Evolutionary conservation across 1,140 invertebrate genomes (phyloP).

Genomic region (Drosophila ficusphila): DNA sequence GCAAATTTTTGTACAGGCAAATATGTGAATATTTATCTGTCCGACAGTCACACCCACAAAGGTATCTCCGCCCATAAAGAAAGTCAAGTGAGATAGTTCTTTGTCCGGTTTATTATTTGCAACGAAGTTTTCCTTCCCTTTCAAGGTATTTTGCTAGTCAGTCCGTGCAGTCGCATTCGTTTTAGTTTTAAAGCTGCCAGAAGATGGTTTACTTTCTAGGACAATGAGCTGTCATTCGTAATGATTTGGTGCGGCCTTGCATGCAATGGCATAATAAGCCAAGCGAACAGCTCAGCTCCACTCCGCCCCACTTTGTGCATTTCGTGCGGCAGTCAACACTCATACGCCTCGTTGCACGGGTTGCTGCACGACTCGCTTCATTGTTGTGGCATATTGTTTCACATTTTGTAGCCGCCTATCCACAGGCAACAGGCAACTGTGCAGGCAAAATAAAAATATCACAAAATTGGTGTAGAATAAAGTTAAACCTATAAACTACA

Average conservation of each 20-base stretch:
- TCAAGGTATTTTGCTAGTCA: conserved; percentile 7
- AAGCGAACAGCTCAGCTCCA: conserved; percentile 27
- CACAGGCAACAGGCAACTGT: conserved; percentile 31
- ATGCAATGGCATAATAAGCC: conserved; percentile 75
- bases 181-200: conserved; percentile 14
- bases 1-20: conserved; percentile 16
- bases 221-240: conserved; percentile 60
- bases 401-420: conserved; percentile 45
- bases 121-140: neutral
- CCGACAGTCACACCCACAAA: conserved; percentile 17
- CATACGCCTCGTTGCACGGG: conserved; percentile 73
- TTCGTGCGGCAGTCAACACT: conserved; percentile 67
- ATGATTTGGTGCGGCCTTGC: conserved; percentile 73
- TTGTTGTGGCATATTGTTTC: conserved; percentile 79
- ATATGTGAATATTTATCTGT: conserved; percentile 18
- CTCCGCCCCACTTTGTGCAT: neutral
- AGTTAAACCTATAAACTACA: too few species aligned
- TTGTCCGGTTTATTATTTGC: conserved; percentile 5
- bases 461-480: neutral
- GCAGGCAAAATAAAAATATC: neutral
- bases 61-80: neutral
- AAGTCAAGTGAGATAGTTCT: conserved; percentile 11
- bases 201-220: conserved; percentile 20
- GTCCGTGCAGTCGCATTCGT: conserved; percentile 7
- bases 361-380: conserved; percentile 72